Percentiles rank a stretch among this genome's conserved stretches.
Conservation (phyloP, 2,797 vertebrate species). For the Triplophysa yarkandensis region DNA sequence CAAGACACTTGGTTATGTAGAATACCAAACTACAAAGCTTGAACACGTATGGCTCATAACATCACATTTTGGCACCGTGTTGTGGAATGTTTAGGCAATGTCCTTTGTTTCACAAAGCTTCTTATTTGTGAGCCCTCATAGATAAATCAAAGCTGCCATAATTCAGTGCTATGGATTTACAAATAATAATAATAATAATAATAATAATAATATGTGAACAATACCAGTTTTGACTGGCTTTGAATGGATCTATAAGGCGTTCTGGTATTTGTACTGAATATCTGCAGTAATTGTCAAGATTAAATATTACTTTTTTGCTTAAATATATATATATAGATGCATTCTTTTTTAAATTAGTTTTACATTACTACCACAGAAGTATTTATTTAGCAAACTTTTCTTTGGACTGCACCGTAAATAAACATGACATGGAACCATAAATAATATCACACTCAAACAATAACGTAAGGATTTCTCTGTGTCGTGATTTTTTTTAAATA, state of each 20-base stretch:
- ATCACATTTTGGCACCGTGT: slow-evolving; percentile 11
- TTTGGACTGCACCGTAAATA: slow-evolving; percentile 73
- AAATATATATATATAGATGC: slow-evolving; percentile 70
- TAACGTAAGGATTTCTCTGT: slow-evolving; percentile 74
- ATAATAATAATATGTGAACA: slow-evolving; percentile 61
- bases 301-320: slow-evolving; percentile 79
- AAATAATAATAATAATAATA: slow-evolving; percentile 61
- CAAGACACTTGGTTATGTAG: slow-evolving; percentile 61
- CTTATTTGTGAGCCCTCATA: slow-evolving; percentile 26
- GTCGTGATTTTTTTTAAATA: slow-evolving; percentile 76
- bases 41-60: slow-evolving; percentile 20
- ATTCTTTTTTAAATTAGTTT: slow-evolving; percentile 81
- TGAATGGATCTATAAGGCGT: slow-evolving; percentile 60
- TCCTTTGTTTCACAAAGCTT: slow-evolving; percentile 38
- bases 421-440: slow-evolving; percentile 74
- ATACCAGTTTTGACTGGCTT: slow-evolving; percentile 57
- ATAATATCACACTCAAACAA: slow-evolving; percentile 81
- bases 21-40: slow-evolving; percentile 61
- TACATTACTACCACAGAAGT: slow-evolving; percentile 59
- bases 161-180: slow-evolving; percentile 54
- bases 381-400: slow-evolving; percentile 61
- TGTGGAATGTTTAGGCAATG: slow-evolving; percentile 24
- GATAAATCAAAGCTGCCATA: slow-evolving; percentile 61
- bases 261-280: slow-evolving; percentile 65
- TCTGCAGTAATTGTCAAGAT: slow-evolving; percentile 78